phyloP scores from a whole-genome alignment of 2,888 invertebrate species.

The Idaea aversata region DNA sequence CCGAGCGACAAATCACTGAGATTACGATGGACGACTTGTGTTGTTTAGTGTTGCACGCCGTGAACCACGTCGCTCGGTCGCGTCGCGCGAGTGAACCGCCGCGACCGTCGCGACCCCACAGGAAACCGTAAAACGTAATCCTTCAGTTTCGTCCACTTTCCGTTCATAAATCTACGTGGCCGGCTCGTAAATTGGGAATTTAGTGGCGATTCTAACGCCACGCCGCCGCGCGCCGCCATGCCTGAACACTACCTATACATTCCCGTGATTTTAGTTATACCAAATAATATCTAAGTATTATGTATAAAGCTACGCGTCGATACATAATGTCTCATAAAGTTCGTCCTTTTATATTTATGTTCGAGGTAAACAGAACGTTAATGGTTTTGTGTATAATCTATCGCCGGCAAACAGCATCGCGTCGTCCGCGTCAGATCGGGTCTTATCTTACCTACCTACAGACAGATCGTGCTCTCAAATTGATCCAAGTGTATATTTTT shows the following conservation, averaged over 20 bases:
- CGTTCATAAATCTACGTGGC: conserved; percentile 23
- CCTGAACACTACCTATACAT: not conserved
- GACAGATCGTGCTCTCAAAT: not conserved
- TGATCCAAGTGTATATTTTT: not conserved
- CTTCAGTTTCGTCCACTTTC: conserved; percentile 19
- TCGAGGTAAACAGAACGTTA: not conserved
- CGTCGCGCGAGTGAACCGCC: not conserved
- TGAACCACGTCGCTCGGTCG: not conserved
- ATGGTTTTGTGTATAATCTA: not conserved
- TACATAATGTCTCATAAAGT: not conserved
- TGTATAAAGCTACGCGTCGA: not conserved
- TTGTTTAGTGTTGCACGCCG: conserved; percentile 9
- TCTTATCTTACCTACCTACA: no score
- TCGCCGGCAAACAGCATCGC: not conserved
- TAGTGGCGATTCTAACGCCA: conserved; percentile 15
- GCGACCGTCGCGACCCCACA: not conserved
- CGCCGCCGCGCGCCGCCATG: not conserved
- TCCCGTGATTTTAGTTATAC: not conserved
- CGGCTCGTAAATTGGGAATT: conserved; percentile 18
- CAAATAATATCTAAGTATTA: not conserved
- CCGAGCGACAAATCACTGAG: conserved; percentile 14
- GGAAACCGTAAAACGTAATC: conserved; percentile 23
- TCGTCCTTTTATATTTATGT: not conserved
- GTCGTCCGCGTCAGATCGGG: not conserved
- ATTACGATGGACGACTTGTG: conserved; percentile 14